Base-by-base conservation (phyloP, 2,113 vertebrate species). In the Craseonycteris thonglongyai region DNA sequence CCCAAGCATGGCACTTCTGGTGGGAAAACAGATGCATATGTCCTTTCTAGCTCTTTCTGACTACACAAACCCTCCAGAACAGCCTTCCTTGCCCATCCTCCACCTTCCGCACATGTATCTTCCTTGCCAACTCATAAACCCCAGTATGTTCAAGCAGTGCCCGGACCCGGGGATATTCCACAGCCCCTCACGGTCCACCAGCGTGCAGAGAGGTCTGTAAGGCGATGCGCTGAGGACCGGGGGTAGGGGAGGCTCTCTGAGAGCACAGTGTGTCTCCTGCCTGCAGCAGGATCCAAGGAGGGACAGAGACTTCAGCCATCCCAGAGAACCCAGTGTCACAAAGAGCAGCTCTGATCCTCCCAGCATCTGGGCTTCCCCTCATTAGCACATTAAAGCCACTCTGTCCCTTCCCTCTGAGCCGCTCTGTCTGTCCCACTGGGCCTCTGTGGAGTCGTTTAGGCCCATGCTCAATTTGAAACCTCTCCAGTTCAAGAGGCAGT, bases 321-420 rank as follows among this genome's bases (percentile, higher is more conserved):
- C 96, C 95, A 65, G 90, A 91, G 96, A 97, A 95, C 80, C 92
- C 88, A 90, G 94, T 83, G 56, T 93, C 98, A 98, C 98, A 98
- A 98, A 98, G 98, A 96, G 81, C 97, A 95, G 97, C 96, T 98
- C 98, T 98, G 97, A 98, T 98, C 11, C 80, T 87, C 40, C 96
- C 81, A 97, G 98, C 98, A 98, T 98, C 98, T 98, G 98, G 98
- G 97, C 98, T 98, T 96, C 96, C 97, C 96, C 98, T 98, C 97
- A 98, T 98, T 98, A 98, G 98, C 98, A 98, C 98, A 98, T 98
- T 98, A 98, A 98, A 98, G 98, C 98, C 94, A 96, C 97, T 98
- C 98, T 97, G 98, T 98, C 97, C 97, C 97, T 97, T 97, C 96
- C 93, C 97, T 98, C 98, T 97, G 97, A 98, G 97, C 98, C 35